phyloP scores from a whole-genome alignment of 2,888 invertebrate species.

The Tipula lateralis region DNA sequence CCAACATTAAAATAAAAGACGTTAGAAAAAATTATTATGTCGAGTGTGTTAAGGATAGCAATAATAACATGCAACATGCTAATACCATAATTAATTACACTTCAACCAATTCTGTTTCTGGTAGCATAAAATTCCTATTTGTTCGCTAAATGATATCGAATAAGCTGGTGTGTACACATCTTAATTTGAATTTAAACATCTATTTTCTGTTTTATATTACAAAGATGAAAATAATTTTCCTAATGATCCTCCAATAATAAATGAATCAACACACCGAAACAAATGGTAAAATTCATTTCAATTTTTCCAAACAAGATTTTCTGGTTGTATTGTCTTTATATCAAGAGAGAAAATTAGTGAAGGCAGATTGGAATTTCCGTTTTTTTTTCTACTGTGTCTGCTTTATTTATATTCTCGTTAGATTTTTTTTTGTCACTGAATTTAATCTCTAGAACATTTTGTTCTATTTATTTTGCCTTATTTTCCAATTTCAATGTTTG shows the following conservation, averaged over 20 bases:
- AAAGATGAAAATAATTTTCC: background rate
- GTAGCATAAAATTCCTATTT: background rate
- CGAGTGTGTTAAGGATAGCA: no score
- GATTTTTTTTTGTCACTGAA: conserved; percentile 11
- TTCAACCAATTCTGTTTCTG: background rate
- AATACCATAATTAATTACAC: background rate
- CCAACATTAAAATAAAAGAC: no score
- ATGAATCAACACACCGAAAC: conserved; percentile 9
- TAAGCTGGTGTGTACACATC: background rate
- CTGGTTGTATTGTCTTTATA: background rate
- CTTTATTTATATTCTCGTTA: conserved; percentile 19
- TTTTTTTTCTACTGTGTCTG: conserved; percentile 4
- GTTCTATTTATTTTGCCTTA: conserved; percentile 1
- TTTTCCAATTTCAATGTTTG: conserved; percentile 11
- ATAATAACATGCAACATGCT: no score
- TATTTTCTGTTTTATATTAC: background rate
- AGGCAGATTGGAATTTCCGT: conserved; percentile 19
- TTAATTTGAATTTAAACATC: background rate
- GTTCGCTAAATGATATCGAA: background rate
- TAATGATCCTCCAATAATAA: conserved; percentile 24
- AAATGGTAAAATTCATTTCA: conserved; percentile 8
- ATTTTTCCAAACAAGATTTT: conserved; percentile 24
- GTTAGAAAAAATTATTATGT: no score
- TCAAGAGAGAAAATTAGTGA: conserved; percentile 19
- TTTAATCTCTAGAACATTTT: conserved; percentile 9